Conservation (phyloP, 2,888 invertebrate genomes). For the Phymatocera aterrima region DNA sequence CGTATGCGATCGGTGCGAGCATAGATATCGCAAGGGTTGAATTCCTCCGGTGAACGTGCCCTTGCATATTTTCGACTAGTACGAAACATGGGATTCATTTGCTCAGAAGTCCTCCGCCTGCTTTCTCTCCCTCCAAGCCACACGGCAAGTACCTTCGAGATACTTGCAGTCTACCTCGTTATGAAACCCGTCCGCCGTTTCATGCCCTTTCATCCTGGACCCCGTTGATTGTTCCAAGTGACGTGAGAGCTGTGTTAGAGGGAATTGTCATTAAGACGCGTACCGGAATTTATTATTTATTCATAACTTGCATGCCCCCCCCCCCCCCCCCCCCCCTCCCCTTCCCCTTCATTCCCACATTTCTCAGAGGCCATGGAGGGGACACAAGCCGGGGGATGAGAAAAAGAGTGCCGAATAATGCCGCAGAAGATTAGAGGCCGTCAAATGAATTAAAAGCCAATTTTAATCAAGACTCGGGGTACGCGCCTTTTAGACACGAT, state of each 20-base stretch:
- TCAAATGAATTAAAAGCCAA: constrained; percentile 75
- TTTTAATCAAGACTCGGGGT: constrained; percentile 73
- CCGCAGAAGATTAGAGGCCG: constrained; percentile 73
- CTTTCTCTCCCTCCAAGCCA: background rate
- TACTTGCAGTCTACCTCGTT: constrained; percentile 14
- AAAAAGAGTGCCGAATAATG: constrained; percentile 34
- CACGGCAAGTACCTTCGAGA: background rate
- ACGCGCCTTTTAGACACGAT: constrained; percentile 71
- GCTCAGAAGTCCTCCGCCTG: too few relatives aligned
- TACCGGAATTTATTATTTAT: constrained; percentile 39
- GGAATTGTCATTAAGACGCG: constrained; percentile 23
- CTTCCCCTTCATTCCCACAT: background rate
- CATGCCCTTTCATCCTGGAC: background rate
- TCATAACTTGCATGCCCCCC: constrained; percentile 1
- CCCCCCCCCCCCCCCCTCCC: background rate
- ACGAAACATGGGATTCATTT: background rate
- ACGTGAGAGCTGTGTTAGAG: background rate
- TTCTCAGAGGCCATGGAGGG: background rate
- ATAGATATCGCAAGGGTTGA: too few relatives aligned
- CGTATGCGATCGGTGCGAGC: too few relatives aligned
- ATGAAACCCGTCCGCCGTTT: background rate
- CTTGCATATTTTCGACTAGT: constrained; percentile 18
- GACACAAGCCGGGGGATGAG: background rate
- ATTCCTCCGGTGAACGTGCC: background rate
- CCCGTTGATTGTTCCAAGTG: background rate